Conservation (phyloP, 2,797 vertebrate species). For the Columba guinea region DNA sequence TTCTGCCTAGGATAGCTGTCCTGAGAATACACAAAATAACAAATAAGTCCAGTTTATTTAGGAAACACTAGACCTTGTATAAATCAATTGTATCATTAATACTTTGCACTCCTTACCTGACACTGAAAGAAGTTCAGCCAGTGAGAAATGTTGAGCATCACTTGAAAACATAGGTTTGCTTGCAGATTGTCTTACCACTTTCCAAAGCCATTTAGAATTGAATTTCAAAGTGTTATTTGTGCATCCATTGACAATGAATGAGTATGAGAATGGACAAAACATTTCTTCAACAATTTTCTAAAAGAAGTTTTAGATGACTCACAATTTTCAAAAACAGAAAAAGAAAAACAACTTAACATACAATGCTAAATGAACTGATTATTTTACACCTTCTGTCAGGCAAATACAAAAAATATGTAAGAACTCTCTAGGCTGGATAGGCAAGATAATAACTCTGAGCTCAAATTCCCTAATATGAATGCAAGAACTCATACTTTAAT, state of each 20-base stretch:
- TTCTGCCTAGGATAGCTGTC: not conserved
- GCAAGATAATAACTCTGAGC: conserved; percentile 5
- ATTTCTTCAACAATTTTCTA: not conserved
- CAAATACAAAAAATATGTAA: conserved; percentile 36
- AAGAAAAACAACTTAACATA: not conserved
- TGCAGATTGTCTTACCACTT: not conserved
- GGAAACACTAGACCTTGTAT: not conserved
- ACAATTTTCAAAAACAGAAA: not conserved
- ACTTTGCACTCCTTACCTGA: not conserved
- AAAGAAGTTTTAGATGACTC: not conserved
- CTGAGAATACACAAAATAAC: not conserved
- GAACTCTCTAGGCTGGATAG: not conserved
- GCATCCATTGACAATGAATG: not conserved
- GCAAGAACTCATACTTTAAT: conserved; percentile 8
- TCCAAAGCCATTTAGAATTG: not conserved
- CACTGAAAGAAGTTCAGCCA: not conserved
- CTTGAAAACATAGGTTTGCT: not conserved
- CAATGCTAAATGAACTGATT: not conserved
- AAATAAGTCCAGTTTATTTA: not conserved
- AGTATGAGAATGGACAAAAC: not conserved
- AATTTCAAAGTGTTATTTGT: not conserved
- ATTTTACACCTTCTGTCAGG: not conserved
- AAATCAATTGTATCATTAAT: not conserved
- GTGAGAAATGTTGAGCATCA: not conserved
- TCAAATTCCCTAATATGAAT: conserved; percentile 13